phyloP scores from a whole-genome alignment of 2,797 vertebrate genomes.

The Kryptopterus vitreolus region DNA sequence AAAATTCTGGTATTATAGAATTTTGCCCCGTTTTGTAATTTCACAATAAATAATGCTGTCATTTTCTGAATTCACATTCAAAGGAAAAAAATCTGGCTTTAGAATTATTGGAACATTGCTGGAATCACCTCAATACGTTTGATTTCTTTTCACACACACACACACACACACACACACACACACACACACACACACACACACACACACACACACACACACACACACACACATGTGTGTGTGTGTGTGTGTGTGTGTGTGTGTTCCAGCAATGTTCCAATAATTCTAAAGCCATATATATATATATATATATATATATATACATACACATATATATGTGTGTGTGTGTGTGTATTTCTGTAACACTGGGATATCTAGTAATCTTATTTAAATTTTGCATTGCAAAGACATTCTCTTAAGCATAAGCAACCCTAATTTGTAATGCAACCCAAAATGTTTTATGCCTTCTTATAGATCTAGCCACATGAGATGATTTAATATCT shows the following conservation, averaged over 20 bases:
- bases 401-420: background rate
- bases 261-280: no score
- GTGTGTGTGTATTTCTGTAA: background rate
- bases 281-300: no score
- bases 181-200: no score
- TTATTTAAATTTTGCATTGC: background rate
- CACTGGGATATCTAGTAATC: background rate
- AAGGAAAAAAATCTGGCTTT: background rate
- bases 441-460: background rate
- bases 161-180: no score
- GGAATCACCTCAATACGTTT: background rate
- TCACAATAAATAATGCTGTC: background rate
- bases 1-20: background rate
- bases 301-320: no score
- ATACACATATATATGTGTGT: background rate
- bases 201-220: no score
- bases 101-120: background rate
- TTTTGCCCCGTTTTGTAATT: background rate
- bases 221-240: no score
- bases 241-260: no score
- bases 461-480: background rate
- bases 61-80: background rate
- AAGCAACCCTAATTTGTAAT: background rate
- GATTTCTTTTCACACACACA: background rate
- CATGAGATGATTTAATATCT: conserved; percentile 19